Base-by-base conservation (phyloP, 2,797 vertebrate species). In the Melanogrammus aeglefinus region DNA sequence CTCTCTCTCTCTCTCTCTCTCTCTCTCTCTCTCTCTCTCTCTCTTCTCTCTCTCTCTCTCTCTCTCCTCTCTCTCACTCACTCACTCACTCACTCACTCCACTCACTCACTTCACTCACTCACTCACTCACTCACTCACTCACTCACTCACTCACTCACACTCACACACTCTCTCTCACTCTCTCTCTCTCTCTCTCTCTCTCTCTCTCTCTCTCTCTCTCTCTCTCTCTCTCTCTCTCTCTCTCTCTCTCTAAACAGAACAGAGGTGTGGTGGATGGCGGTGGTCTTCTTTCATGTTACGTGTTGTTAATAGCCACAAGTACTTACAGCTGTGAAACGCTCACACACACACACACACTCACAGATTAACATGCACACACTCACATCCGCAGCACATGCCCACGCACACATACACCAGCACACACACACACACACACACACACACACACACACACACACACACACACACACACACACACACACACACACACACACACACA, bases 301-400 rank as follows among this genome's bases (percentile, higher is more conserved):
- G 88, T 92, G 91, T 92, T 92, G 91, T 93, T 93, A 93, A 92
- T 86, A 86, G 90, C 88, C 89, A 86, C 91, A 92, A 93, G 89
- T 91, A 89, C 91, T 92, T 86, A 79, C 92, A 94, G 92, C 93
- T 93, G 91, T 88, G 86, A 81, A 79, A 76, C 71, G 12, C 76
- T 72, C 57, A 47, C 74, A 78, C 86, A 78, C 72, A 78, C 38
- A 7, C 80, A 76, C 29, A 41, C 38, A 21, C 71, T 12, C 77
- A 75, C 57, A 38, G 72, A 70, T 71, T 75, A 84, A 78, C 72
- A 77, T 33, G 72, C 44, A 41, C 39, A 71, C 75, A 31, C 83
- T 83, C 35, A 16, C 44, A 13, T 38, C 4, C 27, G 16, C 76
- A 36, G 76, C 72, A 77, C 27, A 21, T 27, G 21, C 66, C 44